Evolutionary conservation across 2,888 invertebrate species (phyloP).

Genomic region (Phorcus lineatus): DNA sequence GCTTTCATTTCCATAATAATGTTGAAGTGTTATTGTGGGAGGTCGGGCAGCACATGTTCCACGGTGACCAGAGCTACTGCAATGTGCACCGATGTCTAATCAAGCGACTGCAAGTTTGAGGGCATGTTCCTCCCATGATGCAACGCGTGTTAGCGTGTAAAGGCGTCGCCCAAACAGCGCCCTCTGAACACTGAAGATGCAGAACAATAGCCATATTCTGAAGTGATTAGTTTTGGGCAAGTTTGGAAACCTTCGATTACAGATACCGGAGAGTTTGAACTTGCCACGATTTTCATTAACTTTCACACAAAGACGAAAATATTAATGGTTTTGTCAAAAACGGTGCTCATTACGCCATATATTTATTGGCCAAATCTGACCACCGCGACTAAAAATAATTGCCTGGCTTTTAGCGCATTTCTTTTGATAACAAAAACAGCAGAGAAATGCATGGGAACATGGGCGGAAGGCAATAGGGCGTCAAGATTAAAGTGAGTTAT

Average conservation of each 20-base stretch:
- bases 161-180: background rate
- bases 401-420: slow-evolving; percentile 18
- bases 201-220: slow-evolving; percentile 11
- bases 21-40: background rate
- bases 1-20: slow-evolving; percentile 18
- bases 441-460: background rate
- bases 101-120: background rate
- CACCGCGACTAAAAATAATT: slow-evolving; percentile 13
- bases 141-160: background rate
- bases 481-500: slow-evolving; percentile 10
- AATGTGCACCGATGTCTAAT: background rate
- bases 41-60: too few species aligned
- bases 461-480: background rate
- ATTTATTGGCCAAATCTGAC: slow-evolving; percentile 24
- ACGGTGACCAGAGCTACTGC: background rate
- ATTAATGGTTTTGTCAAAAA: slow-evolving; percentile 29
- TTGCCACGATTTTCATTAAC: slow-evolving; percentile 28
- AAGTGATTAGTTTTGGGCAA: slow-evolving; percentile 21
- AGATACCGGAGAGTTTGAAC: slow-evolving; percentile 16
- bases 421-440: slow-evolving; percentile 15
- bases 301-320: slow-evolving; percentile 25
- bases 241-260: slow-evolving; percentile 25
- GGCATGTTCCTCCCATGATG: slow-evolving; percentile 12
- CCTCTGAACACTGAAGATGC: background rate
- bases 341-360: slow-evolving; percentile 17